Percentiles rank a stretch among this genome's conserved stretches.
phyloP scores from a whole-genome alignment of 2,113 vertebrate species.

The Eulemur rufifrons region DNA sequence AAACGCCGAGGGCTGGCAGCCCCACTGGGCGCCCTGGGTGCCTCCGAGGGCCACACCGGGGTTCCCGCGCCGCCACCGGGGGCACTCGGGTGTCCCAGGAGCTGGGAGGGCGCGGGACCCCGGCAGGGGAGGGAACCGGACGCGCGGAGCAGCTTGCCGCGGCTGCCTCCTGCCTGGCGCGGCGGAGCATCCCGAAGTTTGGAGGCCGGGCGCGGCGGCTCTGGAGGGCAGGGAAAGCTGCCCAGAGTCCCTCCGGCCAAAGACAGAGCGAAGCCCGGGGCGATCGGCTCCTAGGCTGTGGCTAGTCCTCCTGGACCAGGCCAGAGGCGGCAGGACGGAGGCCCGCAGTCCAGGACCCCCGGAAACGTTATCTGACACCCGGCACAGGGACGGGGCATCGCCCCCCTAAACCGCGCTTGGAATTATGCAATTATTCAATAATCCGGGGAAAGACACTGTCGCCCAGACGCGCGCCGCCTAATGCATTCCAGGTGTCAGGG shows the following conservation, averaged over 20 bases:
- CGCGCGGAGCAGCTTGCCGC: background rate
- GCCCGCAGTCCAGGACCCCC: background rate
- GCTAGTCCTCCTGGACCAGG: background rate
- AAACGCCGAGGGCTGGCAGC: background rate
- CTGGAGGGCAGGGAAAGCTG: background rate
- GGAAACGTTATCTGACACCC: background rate
- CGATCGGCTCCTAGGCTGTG: background rate
- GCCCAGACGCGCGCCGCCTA: constrained; percentile 33
- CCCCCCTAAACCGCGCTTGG: background rate
- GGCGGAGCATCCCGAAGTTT: background rate
- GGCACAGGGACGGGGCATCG: background rate
- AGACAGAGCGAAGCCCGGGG: background rate
- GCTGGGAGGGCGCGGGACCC: background rate
- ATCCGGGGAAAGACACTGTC: background rate
- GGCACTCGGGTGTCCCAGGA: background rate
- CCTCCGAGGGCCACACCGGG: background rate
- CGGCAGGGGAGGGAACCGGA: background rate
- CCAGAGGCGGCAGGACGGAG: background rate
- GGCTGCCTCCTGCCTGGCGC: background rate
- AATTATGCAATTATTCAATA: constrained; percentile 25
- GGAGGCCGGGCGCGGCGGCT: background rate
- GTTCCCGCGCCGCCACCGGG: background rate
- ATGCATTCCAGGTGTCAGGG: constrained; percentile 68
- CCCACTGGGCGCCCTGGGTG: background rate
- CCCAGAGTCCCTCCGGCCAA: background rate